Percentiles rank a stretch among this genome's conserved stretches.
Evolutionary conservation across 2,113 vertebrate species (phyloP).

Genomic region (Myotis davidii): DNA sequence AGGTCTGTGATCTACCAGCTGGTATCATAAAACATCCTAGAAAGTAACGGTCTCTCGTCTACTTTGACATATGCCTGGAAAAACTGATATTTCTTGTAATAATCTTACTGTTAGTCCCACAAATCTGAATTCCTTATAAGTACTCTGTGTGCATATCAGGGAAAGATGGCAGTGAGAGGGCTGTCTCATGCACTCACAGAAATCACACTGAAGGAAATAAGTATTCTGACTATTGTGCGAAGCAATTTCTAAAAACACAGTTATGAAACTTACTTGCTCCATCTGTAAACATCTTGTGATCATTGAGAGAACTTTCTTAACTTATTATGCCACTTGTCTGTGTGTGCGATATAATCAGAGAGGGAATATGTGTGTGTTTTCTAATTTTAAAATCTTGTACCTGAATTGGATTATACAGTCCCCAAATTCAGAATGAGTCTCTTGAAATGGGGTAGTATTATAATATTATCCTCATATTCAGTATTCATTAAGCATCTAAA

Average conservation of each 20-base stretch:
- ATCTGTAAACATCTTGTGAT: constrained; percentile 12
- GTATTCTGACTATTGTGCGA: not conserved
- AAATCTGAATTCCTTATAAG: constrained; percentile 43
- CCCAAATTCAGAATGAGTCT: not conserved
- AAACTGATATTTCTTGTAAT: constrained; percentile 49
- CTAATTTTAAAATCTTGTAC: not conserved
- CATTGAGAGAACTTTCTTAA: not conserved
- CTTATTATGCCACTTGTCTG: not conserved
- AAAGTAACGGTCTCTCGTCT: constrained; percentile 58
- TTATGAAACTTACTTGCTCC: not conserved
- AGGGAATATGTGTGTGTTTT: not conserved
- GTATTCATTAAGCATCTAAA: not conserved
- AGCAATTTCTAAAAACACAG: not conserved
- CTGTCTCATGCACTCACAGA: not conserved
- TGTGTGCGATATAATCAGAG: not conserved
- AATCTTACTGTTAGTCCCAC: constrained; percentile 50
- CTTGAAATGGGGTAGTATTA: not conserved
- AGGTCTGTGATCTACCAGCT: constrained; percentile 56
- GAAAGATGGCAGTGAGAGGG: not conserved
- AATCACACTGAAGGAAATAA: not conserved
- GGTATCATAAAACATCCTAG: constrained; percentile 52
- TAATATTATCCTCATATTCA: not conserved
- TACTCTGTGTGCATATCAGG: not conserved
- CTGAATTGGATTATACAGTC: not conserved
- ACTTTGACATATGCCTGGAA: constrained; percentile 51